Percentiles rank a stretch among this genome's conserved stretches.
Evolutionary conservation across 2,888 invertebrate genomes (phyloP).

Genomic region (Eristalis intricaria): DNA sequence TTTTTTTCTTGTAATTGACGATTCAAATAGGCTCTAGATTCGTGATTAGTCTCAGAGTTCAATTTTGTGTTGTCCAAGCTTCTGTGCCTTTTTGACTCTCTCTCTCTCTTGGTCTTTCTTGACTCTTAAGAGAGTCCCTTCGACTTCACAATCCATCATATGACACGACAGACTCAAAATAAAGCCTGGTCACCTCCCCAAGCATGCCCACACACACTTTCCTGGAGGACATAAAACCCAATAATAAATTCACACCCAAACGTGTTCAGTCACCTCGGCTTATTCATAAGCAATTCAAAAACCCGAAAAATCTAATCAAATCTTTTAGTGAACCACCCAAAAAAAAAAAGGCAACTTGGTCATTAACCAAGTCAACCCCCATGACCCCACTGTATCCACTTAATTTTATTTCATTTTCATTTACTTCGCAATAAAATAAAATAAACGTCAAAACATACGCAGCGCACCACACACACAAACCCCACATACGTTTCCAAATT

Average conservation of each 20-base stretch:
- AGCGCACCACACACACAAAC: no score
- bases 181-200: background rate
- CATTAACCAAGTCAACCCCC: conserved; percentile 8
- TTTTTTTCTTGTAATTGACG: no score
- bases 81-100: no score
- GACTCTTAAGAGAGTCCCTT: no score
- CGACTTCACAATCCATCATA: background rate
- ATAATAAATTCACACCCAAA: background rate
- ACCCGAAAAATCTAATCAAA: background rate
- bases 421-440: background rate
- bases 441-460: background rate
- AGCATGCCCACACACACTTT: no score
- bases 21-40: no score
- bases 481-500: background rate
- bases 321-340: background rate
- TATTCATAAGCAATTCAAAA: background rate
- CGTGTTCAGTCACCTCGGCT: background rate
- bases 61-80: no score
- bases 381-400: conserved; percentile 7
- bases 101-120: no score
- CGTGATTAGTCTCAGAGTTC: no score
- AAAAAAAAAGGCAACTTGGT: background rate
- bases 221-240: background rate
- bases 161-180: background rate
- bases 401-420: conserved; percentile 30